These are phyloP conservation scores for Psix sp. DNA, from an alignment of 1,140 invertebrate species.

Conservation along the genomic window DNA sequence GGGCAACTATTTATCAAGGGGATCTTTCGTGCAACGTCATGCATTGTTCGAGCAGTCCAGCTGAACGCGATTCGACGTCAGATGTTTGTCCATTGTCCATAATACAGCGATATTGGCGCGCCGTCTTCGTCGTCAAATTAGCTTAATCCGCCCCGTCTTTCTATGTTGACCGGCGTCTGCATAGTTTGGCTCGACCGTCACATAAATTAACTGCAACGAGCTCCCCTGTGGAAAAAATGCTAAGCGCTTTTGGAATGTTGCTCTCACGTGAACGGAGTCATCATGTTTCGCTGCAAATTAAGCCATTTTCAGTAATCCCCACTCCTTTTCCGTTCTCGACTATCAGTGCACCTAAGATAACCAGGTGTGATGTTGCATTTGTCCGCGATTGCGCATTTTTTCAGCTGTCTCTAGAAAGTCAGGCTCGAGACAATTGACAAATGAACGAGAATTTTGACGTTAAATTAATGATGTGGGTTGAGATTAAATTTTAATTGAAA, in stretches of 20 bases:
- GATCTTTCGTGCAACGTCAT: constrained; percentile 21
- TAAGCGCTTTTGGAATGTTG: constrained; percentile 21
- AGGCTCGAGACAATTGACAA: too few relatives aligned
- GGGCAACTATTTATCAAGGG: constrained; percentile 12
- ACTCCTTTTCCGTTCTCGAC: too few relatives aligned
- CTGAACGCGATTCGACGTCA: constrained; percentile 9
- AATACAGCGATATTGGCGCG: background rate
- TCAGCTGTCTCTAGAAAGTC: too few relatives aligned
- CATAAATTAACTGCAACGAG: constrained; percentile 18
- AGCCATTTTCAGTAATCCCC: too few relatives aligned
- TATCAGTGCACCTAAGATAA: too few relatives aligned
- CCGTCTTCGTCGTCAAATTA: constrained; percentile 13
- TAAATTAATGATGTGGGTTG: too few relatives aligned
- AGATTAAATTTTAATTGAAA: too few relatives aligned
- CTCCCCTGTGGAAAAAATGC: constrained; percentile 12
- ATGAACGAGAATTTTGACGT: too few relatives aligned
- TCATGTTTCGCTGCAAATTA: background rate
- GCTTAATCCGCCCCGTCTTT: constrained; percentile 11
- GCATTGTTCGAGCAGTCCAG: constrained; percentile 20
- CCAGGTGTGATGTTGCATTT: too few relatives aligned
- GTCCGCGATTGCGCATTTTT: too few relatives aligned
- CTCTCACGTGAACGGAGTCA: constrained; percentile 6
- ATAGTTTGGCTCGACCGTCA: constrained; percentile 4
- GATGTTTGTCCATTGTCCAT: constrained; percentile 25
- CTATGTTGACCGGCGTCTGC: background rate